Conservation (phyloP, 2,113 vertebrate genomes). For the Neotoma lepida region DNA sequence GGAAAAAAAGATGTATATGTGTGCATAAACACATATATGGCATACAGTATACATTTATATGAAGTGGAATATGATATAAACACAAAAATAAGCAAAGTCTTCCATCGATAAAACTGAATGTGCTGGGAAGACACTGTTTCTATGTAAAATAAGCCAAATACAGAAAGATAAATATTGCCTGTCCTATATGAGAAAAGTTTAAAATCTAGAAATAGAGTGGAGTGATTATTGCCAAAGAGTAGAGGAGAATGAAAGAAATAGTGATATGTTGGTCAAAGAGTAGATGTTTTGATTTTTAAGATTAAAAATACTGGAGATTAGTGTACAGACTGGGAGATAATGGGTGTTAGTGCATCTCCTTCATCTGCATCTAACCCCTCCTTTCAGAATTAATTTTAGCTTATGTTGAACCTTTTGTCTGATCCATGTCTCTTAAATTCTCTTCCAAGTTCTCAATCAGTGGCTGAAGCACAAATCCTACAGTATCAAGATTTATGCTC, state of each 20-base stretch:
- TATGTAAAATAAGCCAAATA: background rate
- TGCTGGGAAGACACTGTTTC: background rate
- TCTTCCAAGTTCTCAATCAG: slow-evolving; percentile 22
- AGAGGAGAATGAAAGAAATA: background rate
- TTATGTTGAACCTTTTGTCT: background rate
- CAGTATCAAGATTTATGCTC: slow-evolving; percentile 42
- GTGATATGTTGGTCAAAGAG: background rate
- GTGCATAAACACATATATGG: background rate
- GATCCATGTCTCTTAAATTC: background rate
- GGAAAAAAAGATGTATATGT: background rate
- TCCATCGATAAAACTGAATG: background rate
- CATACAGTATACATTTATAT: background rate
- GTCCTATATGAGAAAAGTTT: background rate
- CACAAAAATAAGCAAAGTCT: background rate
- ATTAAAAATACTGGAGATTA: background rate
- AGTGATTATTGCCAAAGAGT: background rate
- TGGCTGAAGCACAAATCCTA: slow-evolving; percentile 19
- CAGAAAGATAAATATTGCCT: background rate
- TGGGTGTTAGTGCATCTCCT: background rate
- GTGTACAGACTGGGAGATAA: background rate
- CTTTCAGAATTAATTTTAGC: slow-evolving; percentile 31
- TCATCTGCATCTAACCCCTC: background rate
- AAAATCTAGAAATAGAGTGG: background rate
- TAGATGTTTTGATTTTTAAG: background rate
- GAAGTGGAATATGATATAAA: background rate